These are phyloP conservation scores for Drosophila ambigua DNA, from an alignment of 1,140 invertebrate species.

Conservation along the genomic window DNA sequence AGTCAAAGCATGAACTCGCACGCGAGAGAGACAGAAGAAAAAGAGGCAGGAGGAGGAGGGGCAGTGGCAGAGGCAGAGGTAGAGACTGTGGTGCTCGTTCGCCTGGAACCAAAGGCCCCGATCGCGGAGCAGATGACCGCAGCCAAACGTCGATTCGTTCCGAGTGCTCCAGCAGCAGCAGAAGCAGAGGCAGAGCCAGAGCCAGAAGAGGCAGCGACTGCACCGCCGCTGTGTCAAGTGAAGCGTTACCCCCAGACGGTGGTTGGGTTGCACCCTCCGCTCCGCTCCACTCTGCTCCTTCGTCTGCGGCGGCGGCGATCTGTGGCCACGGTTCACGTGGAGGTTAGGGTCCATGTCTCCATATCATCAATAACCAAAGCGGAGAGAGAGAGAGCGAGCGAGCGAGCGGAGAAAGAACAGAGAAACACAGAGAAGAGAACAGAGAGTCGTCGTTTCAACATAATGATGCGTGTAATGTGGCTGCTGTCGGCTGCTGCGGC, in stretches of 20 bases:
- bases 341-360: constrained; percentile 34
- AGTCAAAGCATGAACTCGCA: constrained; percentile 21
- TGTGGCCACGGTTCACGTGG: too few relatives aligned
- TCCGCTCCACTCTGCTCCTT: constrained; percentile 1
- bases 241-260: constrained; percentile 37
- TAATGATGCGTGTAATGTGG: constrained; percentile 78
- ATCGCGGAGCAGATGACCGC: constrained; percentile 79
- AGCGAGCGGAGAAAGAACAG: constrained; percentile 6
- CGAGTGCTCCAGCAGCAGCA: constrained; percentile 63
- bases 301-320: neutral
- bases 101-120: constrained; percentile 75
- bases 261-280: neutral
- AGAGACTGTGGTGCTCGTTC: constrained; percentile 35
- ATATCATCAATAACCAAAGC: constrained; percentile 69
- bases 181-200: constrained; percentile 10
- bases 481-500: constrained; percentile 34
- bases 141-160: constrained; percentile 80
- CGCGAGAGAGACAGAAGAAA: neutral
- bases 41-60: neutral
- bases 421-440: constrained; percentile 21
- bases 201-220: constrained; percentile 14
- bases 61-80: neutral
- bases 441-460: constrained; percentile 25
- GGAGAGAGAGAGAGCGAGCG: constrained; percentile 8
- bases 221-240: constrained; percentile 42